phyloP scores from a whole-genome alignment of 1,140 invertebrate species.

The Drosophila pallidifrons region DNA sequence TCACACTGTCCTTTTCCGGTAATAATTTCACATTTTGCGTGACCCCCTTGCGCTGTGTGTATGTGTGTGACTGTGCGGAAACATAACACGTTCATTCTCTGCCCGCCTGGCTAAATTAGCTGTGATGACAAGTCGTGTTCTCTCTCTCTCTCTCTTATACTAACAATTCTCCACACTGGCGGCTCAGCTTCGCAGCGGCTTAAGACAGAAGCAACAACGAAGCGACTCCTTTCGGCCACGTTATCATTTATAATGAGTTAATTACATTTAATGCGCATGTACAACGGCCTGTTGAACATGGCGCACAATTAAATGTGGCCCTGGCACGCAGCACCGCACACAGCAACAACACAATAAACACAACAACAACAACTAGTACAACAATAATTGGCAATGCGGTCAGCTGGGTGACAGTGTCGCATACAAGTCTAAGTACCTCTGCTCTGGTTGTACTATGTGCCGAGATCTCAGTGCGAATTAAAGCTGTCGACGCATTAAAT shows the following conservation, averaged over 20 bases:
- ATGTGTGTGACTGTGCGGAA: slow-evolving; percentile 43
- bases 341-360: slow-evolving; percentile 15
- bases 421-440: slow-evolving; percentile 29
- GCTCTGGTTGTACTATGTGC: slow-evolving; percentile 29
- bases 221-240: slow-evolving; percentile 59
- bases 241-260: slow-evolving; percentile 84
- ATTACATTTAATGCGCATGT: slow-evolving; percentile 83
- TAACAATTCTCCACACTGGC: background rate
- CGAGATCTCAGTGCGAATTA: slow-evolving; percentile 53
- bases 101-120: slow-evolving; percentile 67
- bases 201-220: slow-evolving; percentile 45
- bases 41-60: slow-evolving; percentile 23
- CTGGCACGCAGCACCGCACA: slow-evolving; percentile 46
- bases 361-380: slow-evolving; percentile 9
- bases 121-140: slow-evolving; percentile 58
- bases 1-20: slow-evolving; percentile 75
- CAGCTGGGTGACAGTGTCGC: slow-evolving; percentile 1
- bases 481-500: slow-evolving; percentile 66
- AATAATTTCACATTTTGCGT: slow-evolving; percentile 75
- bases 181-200: slow-evolving; percentile 34
- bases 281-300: slow-evolving; percentile 80
- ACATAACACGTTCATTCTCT: slow-evolving; percentile 64
- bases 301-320: slow-evolving; percentile 78
- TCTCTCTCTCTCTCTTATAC: background rate
- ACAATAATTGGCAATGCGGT: slow-evolving; percentile 60